phyloP scores from a whole-genome alignment of 2,888 invertebrate genomes.

The Microctonus hyperodae region DNA sequence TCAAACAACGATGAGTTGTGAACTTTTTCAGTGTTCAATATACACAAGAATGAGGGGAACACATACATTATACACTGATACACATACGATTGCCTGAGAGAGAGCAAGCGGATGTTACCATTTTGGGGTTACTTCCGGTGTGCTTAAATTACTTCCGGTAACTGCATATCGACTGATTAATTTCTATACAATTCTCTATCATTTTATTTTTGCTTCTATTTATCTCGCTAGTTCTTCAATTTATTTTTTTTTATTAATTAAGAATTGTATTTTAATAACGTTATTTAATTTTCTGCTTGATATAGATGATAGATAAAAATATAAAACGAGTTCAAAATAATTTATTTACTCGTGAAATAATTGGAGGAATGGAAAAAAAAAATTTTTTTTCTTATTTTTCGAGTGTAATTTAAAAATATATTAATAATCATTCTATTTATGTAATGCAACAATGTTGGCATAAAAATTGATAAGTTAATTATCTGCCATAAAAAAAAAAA shows the following conservation, averaged over 20 bases:
- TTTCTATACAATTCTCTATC: background rate
- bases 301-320: too few relatives aligned
- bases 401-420: too few relatives aligned
- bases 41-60: too few relatives aligned
- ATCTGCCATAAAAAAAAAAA: too few relatives aligned
- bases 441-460: too few relatives aligned
- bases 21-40: background rate
- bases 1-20: background rate
- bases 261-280: background rate
- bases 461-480: too few relatives aligned
- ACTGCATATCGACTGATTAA: background rate
- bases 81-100: background rate
- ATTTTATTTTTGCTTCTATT: background rate
- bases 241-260: background rate
- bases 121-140: constrained; percentile 44
- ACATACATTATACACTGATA: background rate
- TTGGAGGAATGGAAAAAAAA: background rate
- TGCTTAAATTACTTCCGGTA: constrained; percentile 43
- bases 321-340: background rate
- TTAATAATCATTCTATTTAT: too few relatives aligned
- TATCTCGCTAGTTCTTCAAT: background rate
- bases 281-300: background rate
- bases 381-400: too few relatives aligned
- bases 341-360: background rate
- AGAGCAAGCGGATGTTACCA: constrained; percentile 38